Evolutionary conservation across 2,113 vertebrate genomes (phyloP), one percentile per base, ranked within the genome.

Genomic region (Hepsetus odoe): DNA sequence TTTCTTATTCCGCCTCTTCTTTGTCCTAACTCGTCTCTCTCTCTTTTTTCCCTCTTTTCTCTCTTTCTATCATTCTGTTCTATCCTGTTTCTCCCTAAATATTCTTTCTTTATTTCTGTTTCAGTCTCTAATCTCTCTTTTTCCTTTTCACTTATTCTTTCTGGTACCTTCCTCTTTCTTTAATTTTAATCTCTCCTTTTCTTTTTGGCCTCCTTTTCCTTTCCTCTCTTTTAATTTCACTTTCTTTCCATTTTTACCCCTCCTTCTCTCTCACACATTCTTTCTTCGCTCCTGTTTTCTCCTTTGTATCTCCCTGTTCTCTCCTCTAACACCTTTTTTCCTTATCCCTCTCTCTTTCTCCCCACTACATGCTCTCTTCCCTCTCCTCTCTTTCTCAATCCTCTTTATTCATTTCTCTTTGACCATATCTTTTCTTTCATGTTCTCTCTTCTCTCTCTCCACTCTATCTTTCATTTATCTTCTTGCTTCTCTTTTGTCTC

Each of bases 131-230:
- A n/a, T n/a, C n/a, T n/a, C n/a, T n/a, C n/a, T n/a, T n/a, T n/a
- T n/a, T n/a, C n/a, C n/a, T n/a, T n/a, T n/a, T n/a, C n/a, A n/a
- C n/a, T n/a, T n/a, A n/a, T n/a, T n/a, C n/a, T n/a, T 18, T 22
- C 14, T 12, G 14, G 18, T 40, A 40, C 55, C 26, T 53, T 53
- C 33, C 46, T 65, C 64, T 53, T 66, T 33, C 40, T 87, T 85
- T 86, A 82, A 90, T 88, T 88, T 88, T 83, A 76, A 80, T 85
- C 71, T 35, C 86, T 62, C 24, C 10, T 20, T 26, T 20, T 38
- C 70, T 33, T 5, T 12, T 18, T 11, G 14, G 44, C 44, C 75
- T 78, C 83, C 67, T 33, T 86, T 66, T 33, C 6, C 6, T 24
- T 30, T 33, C 71, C 32, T 38, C 55, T 35, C n/a, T 13, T n/a